phyloP scores from a whole-genome alignment of 2,797 vertebrate genomes.

The Sebastiscus albofasciatus region DNA sequence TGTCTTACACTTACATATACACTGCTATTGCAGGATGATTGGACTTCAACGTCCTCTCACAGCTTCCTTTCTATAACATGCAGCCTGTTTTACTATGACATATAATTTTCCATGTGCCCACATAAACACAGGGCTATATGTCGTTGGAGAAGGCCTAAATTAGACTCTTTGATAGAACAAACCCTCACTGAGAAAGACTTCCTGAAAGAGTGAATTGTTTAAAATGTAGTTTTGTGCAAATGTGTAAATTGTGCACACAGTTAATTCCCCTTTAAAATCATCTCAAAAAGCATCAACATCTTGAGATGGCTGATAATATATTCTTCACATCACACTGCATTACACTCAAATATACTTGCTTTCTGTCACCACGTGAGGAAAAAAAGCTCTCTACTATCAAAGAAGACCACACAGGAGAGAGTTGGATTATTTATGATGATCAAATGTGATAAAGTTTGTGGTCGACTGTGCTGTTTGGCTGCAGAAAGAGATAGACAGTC shows the following conservation, averaged over 20 bases:
- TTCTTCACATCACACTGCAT: not conserved
- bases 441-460: constrained; percentile 17
- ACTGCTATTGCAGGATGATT: constrained; percentile 6
- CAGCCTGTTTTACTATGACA: constrained; percentile 60
- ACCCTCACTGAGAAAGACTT: constrained; percentile 16
- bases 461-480: constrained; percentile 17
- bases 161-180: constrained; percentile 62
- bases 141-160: constrained; percentile 60
- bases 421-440: constrained; percentile 28
- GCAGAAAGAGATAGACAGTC: not conserved
- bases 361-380: not conserved
- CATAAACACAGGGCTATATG: constrained; percentile 72
- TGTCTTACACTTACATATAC: constrained; percentile 16
- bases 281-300: not conserved
- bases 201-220: constrained; percentile 8
- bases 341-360: not conserved
- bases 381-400: not conserved
- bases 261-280: not conserved
- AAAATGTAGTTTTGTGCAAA: constrained; percentile 16
- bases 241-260: not conserved
- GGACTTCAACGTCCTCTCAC: constrained; percentile 58
- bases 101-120: constrained; percentile 76
- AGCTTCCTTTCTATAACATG: constrained; percentile 61
- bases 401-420: constrained; percentile 19
- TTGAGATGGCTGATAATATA: not conserved